These are phyloP conservation scores for Sphinx pinastri DNA, from an alignment of 2,888 invertebrate species.

Conservation along the genomic window DNA sequence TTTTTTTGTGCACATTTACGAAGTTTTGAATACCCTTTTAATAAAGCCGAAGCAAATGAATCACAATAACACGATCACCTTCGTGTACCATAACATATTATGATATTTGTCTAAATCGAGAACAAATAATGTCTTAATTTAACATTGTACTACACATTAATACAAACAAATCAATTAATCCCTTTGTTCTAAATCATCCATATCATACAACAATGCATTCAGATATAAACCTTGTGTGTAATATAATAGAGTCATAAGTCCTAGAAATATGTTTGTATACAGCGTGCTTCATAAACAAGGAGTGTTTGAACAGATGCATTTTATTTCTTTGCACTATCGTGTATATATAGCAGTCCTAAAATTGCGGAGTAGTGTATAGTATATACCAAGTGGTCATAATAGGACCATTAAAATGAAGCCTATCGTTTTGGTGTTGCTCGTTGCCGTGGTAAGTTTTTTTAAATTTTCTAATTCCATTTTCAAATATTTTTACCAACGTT, in stretches of 20 bases:
- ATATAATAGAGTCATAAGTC: slow-evolving; percentile 23
- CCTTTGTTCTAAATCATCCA: slow-evolving; percentile 54
- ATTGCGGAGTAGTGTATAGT: slow-evolving; percentile 64
- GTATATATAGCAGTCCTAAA: slow-evolving; percentile 66
- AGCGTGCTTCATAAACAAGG: slow-evolving; percentile 28
- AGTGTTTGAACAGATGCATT: slow-evolving; percentile 61
- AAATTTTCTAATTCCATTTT: background rate
- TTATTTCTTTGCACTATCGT: slow-evolving; percentile 49
- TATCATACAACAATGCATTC: background rate
- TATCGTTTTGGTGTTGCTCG: slow-evolving; percentile 63
- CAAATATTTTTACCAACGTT: background rate
- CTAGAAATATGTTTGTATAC: background rate
- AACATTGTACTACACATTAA: slow-evolving; percentile 56
- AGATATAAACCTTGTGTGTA: slow-evolving; percentile 31
- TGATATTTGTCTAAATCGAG: slow-evolving; percentile 45
- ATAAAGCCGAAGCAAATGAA: background rate
- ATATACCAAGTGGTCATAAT: slow-evolving; percentile 71
- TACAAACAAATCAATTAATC: slow-evolving; percentile 62
- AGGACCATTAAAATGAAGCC: slow-evolving; percentile 74
- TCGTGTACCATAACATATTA: slow-evolving; percentile 51
- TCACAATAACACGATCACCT: slow-evolving; percentile 30
- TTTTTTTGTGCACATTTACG: too few species aligned
- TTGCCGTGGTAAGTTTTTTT: slow-evolving; percentile 65
- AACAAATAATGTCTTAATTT: slow-evolving; percentile 58
- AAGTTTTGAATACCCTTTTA: too few species aligned